phyloP scores from a whole-genome alignment of 2,888 invertebrate genomes.

The Ochropleura leucogaster region DNA sequence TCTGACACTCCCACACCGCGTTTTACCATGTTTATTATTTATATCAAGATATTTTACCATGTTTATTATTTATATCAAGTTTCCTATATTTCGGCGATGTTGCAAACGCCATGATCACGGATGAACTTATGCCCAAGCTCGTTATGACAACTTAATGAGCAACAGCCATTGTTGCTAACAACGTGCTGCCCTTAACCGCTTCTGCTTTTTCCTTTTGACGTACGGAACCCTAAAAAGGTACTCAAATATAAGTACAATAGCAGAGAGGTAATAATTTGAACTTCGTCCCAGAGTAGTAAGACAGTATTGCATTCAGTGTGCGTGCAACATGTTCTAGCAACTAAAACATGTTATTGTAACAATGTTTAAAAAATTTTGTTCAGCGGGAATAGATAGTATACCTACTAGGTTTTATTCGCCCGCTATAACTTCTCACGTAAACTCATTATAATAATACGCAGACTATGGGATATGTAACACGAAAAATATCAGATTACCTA shows the following conservation, averaged over 20 bases:
- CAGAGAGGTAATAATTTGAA: background rate
- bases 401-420: background rate
- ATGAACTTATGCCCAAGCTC: no score
- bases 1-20: no score
- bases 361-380: background rate
- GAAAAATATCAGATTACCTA: background rate
- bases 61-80: no score
- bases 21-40: no score
- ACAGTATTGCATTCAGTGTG: background rate
- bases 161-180: no score
- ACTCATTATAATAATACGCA: constrained; percentile 1
- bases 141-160: no score
- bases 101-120: no score
- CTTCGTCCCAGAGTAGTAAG: background rate
- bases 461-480: background rate
- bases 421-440: background rate
- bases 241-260: background rate
- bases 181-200: no score
- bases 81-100: no score
- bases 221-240: no score
- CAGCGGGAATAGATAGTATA: background rate
- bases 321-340: background rate
- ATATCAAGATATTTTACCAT: no score
- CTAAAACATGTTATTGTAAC: background rate
- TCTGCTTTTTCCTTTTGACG: no score